Conservation (phyloP, 2,888 invertebrate species). For the Leucoma salicis region DNA sequence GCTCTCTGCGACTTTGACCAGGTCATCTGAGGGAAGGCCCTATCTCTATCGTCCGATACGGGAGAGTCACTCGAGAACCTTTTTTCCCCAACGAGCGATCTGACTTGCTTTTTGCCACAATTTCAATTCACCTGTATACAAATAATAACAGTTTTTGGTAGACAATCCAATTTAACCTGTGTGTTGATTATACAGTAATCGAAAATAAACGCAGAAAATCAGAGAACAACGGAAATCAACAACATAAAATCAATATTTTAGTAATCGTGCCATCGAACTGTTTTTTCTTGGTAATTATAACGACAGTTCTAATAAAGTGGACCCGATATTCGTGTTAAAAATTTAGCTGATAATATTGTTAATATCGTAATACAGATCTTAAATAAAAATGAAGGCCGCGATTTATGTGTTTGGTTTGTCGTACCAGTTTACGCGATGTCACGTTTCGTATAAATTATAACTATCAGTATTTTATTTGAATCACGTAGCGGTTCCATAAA, state of each 20-base stretch:
- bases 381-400: not conserved
- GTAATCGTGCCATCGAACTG: not conserved
- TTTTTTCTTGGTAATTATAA: not conserved
- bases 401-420: not conserved
- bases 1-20: too few relatives aligned
- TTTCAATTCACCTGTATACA: too few relatives aligned
- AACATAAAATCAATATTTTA: not conserved
- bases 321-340: not conserved
- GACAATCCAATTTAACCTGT: too few relatives aligned
- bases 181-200: too few relatives aligned
- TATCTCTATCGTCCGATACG: too few relatives aligned
- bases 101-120: too few relatives aligned
- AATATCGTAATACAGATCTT: not conserved
- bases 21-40: too few relatives aligned
- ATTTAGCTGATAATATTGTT: not conserved
- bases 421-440: not conserved
- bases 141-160: too few relatives aligned
- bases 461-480: not conserved
- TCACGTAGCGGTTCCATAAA: not conserved
- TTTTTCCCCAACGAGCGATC: too few relatives aligned
- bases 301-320: not conserved
- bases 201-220: too few relatives aligned
- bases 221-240: too few relatives aligned
- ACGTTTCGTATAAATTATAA: conserved; percentile 6
- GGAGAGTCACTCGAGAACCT: too few relatives aligned